phyloP scores from a whole-genome alignment of 1,140 invertebrate species.

The Orius insidiosus region DNA sequence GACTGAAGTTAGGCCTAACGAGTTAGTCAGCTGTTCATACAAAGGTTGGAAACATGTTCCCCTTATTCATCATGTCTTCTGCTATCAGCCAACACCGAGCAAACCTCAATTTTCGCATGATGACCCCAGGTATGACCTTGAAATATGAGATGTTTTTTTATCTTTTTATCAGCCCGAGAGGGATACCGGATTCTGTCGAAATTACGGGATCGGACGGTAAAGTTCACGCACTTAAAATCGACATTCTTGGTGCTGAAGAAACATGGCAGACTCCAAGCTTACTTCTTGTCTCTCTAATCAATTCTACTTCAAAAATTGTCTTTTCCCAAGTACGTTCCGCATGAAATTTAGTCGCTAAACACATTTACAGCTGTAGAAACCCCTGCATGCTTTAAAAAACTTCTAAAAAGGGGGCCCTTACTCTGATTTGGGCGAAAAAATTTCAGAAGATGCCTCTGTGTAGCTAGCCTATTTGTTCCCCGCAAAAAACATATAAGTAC shows the following conservation, averaged over 20 bases:
- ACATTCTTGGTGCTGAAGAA: constrained; percentile 61
- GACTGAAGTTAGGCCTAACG: constrained; percentile 62
- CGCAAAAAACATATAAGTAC: too few relatives aligned
- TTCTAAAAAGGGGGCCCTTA: too few relatives aligned
- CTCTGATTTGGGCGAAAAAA: too few relatives aligned
- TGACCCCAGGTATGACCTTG: constrained; percentile 14
- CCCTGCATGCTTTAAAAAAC: too few relatives aligned
- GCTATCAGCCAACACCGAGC: constrained; percentile 64
- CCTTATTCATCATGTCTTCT: constrained; percentile 74
- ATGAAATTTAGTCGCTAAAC: too few relatives aligned
- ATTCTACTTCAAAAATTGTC: constrained; percentile 47
- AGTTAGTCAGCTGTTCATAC: constrained; percentile 65
- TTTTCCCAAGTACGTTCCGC: constrained; percentile 56
- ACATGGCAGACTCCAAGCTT: constrained; percentile 71
- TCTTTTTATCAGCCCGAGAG: constrained; percentile 22
- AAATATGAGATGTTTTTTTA: constrained; percentile 6
- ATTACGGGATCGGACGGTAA: constrained; percentile 45
- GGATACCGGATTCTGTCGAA: constrained; percentile 31
- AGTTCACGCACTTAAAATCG: constrained; percentile 47
- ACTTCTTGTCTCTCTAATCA: constrained; percentile 43
- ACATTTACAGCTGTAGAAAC: too few relatives aligned
- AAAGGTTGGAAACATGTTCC: constrained; percentile 63
- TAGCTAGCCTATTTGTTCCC: too few relatives aligned
- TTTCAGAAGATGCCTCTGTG: too few relatives aligned
- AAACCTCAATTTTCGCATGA: constrained; percentile 57